Conservation (phyloP, 2,888 invertebrate genomes). For the Latrodectus hesperus region DNA sequence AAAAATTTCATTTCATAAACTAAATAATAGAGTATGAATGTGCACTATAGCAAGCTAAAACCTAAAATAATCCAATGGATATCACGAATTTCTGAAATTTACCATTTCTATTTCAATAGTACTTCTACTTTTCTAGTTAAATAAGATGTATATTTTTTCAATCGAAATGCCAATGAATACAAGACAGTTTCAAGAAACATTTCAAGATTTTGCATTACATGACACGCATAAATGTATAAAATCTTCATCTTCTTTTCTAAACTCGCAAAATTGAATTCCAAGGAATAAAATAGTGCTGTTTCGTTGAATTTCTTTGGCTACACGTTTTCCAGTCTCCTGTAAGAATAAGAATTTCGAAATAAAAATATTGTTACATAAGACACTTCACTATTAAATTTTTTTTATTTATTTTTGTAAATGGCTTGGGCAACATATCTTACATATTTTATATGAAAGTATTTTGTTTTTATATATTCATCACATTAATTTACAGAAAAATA, state of each 20-base stretch:
- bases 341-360: not conserved
- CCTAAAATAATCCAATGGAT: too few relatives aligned
- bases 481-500: not conserved
- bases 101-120: too few relatives aligned
- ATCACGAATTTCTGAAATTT: too few relatives aligned
- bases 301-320: slow-evolving; percentile 6
- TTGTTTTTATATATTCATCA: not conserved
- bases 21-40: too few relatives aligned
- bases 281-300: slow-evolving; percentile 24
- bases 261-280: slow-evolving; percentile 37
- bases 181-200: not conserved
- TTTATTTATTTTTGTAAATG: too few relatives aligned
- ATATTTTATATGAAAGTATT: not conserved
- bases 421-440: not conserved
- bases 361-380: too few relatives aligned
- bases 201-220: slow-evolving; percentile 5
- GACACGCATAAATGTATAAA: slow-evolving; percentile 19
- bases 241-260: slow-evolving; percentile 29
- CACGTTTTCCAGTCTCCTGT: slow-evolving; percentile 21
- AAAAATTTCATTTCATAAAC: too few relatives aligned
- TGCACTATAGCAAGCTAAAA: too few relatives aligned
- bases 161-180: not conserved
- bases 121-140: not conserved
- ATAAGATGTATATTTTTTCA: not conserved
- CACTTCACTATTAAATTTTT: too few relatives aligned